Evolutionary conservation across 2,888 invertebrate genomes (phyloP).

Genomic region (Acronicta aceris): DNA sequence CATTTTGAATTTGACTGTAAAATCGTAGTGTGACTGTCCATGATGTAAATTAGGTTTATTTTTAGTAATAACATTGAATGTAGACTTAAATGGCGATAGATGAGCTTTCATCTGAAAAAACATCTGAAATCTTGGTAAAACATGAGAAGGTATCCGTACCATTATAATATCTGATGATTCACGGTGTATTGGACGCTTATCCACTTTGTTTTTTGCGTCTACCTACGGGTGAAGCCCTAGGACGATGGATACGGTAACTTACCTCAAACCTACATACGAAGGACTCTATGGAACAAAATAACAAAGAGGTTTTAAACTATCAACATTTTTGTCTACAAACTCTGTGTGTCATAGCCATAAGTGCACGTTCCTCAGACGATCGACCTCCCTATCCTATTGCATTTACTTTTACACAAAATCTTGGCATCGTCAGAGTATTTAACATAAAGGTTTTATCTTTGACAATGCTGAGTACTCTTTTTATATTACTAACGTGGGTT

Average conservation of each 20-base stretch:
- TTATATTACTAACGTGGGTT: constrained; percentile 38
- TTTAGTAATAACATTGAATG: constrained; percentile 32
- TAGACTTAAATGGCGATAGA: constrained; percentile 19
- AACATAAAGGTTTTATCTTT: constrained; percentile 16
- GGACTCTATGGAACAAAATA: no score
- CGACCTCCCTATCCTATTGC: constrained; percentile 54
- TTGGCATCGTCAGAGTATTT: constrained; percentile 17
- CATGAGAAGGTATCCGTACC: neutral
- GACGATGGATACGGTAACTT: no score
- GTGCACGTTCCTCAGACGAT: constrained; percentile 54
- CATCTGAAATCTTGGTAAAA: no score
- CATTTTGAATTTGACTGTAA: constrained; percentile 2
- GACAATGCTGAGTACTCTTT: constrained; percentile 25
- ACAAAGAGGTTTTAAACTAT: neutral
- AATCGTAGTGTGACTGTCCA: constrained; percentile 45
- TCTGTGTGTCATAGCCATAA: constrained; percentile 55
- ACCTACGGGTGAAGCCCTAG: neutral
- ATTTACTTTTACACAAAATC: constrained; percentile 57
- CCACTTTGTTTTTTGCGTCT: no score
- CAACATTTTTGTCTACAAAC: constrained; percentile 17
- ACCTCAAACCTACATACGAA: no score
- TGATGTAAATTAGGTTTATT: constrained; percentile 47
- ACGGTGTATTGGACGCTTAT: no score
- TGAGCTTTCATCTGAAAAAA: neutral
- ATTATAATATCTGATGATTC: no score